Percentiles rank a stretch among this genome's conserved stretches.
phyloP scores from a whole-genome alignment of 2,888 invertebrate genomes.

The Tenthredo distinguenda region DNA sequence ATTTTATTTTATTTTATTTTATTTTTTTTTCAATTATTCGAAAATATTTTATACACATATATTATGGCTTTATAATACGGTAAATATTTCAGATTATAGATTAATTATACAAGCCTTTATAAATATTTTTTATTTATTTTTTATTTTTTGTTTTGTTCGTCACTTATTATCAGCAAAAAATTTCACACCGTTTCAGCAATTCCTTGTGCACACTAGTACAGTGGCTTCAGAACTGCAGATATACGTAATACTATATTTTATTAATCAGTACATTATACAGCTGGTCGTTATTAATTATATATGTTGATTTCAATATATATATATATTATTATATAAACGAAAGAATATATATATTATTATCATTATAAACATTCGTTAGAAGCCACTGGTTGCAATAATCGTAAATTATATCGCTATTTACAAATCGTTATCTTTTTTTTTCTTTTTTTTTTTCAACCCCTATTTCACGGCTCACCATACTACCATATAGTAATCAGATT shows the following conservation, averaged over 20 bases:
- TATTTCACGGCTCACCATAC: no score
- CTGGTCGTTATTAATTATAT: no score
- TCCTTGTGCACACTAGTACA: neutral
- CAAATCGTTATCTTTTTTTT: neutral
- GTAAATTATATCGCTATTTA: neutral
- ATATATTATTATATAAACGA: neutral
- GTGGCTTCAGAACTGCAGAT: conserved; percentile 12
- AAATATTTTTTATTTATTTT: neutral
- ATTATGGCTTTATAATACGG: neutral
- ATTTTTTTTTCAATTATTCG: neutral
- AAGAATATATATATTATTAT: neutral
- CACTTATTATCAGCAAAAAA: neutral
- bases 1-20: neutral
- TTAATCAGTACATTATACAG: neutral
- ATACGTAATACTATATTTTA: neutral
- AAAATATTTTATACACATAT: no score
- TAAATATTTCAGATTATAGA: neutral
- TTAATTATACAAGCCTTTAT: neutral
- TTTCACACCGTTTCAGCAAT: neutral
- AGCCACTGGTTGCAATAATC: conserved; percentile 5
- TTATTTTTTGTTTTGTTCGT: neutral
- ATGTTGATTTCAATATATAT: neutral
- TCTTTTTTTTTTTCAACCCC: neutral
- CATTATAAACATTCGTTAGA: neutral
- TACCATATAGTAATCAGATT: no score